Percentiles rank a stretch among this genome's conserved stretches.
These are phyloP conservation scores for Drosophila aldrichi DNA, from an alignment of 2,888 invertebrate species.

Conservation along the genomic window DNA sequence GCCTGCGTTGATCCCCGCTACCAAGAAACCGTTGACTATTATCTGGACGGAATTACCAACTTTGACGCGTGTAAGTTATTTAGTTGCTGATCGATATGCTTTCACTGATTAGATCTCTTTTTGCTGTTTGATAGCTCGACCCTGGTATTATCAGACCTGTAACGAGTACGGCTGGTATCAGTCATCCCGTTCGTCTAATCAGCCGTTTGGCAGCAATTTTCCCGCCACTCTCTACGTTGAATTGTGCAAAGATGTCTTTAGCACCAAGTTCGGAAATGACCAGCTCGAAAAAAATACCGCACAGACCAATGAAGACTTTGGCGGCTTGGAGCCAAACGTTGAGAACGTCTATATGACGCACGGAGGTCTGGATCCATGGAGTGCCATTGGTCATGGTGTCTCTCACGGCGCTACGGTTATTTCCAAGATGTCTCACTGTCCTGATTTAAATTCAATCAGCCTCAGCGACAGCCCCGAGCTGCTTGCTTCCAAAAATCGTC, in stretches of 20 bases:
- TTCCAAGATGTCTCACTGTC: slow-evolving; percentile 78
- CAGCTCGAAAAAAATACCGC: slow-evolving; percentile 58
- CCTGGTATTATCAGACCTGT: slow-evolving; percentile 94
- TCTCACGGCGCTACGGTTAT: slow-evolving; percentile 75
- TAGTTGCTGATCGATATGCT: background rate
- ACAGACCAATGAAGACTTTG: slow-evolving; percentile 86
- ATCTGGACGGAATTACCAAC: slow-evolving; percentile 48
- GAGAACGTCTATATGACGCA: slow-evolving; percentile 87
- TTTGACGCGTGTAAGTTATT: slow-evolving; percentile 63
- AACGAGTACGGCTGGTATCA: slow-evolving; percentile 95
- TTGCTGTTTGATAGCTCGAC: slow-evolving; percentile 87
- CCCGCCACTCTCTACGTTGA: slow-evolving; percentile 75
- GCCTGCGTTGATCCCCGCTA: slow-evolving; percentile 75
- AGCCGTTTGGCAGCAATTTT: slow-evolving; percentile 86
- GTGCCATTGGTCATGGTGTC: slow-evolving; percentile 85
- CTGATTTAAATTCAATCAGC: slow-evolving; percentile 80
- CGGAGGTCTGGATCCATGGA: slow-evolving; percentile 87
- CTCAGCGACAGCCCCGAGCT: slow-evolving; percentile 72
- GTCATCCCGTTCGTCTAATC: slow-evolving; percentile 87
- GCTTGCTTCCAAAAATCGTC: slow-evolving; percentile 77
- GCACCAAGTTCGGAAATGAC: slow-evolving; percentile 63
- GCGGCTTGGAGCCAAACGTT: slow-evolving; percentile 85
- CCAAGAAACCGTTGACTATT: slow-evolving; percentile 57
- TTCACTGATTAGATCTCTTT: background rate
- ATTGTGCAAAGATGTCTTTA: slow-evolving; percentile 80